phyloP scores from a whole-genome alignment of 2,797 vertebrate species.

The Hipposideros larvatus region DNA sequence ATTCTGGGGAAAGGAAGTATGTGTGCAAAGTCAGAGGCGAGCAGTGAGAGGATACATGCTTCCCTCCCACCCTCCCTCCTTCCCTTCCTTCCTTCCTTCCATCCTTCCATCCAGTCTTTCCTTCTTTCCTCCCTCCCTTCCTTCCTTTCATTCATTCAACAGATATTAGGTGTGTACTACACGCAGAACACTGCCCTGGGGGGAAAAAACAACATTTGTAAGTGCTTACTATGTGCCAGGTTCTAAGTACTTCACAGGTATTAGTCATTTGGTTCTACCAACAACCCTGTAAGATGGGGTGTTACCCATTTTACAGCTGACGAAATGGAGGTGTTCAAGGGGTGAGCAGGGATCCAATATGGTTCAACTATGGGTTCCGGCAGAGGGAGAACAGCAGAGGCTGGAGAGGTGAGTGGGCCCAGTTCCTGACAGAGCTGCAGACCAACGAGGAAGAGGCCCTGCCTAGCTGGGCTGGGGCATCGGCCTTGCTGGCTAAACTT shows the following conservation, averaged over 20 bases:
- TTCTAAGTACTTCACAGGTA: background rate
- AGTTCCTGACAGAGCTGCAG: background rate
- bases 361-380: background rate
- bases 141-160: background rate
- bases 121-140: too few species aligned
- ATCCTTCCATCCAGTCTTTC: too few species aligned
- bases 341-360: background rate
- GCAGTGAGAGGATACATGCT: background rate
- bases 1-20: background rate
- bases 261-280: background rate
- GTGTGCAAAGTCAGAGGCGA: background rate
- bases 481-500: background rate
- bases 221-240: background rate
- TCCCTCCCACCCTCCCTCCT: too few species aligned
- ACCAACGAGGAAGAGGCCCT: background rate
- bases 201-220: accelerated
- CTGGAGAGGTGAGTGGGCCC: background rate
- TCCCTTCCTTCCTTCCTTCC: too few species aligned
- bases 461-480: background rate
- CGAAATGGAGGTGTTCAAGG: background rate
- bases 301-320: background rate
- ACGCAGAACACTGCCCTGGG: background rate
- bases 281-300: background rate
- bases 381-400: background rate
- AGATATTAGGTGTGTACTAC: background rate